These are phyloP conservation scores for Drosophila oshimai DNA, from an alignment of 1,140 invertebrate species.

Conservation along the genomic window DNA sequence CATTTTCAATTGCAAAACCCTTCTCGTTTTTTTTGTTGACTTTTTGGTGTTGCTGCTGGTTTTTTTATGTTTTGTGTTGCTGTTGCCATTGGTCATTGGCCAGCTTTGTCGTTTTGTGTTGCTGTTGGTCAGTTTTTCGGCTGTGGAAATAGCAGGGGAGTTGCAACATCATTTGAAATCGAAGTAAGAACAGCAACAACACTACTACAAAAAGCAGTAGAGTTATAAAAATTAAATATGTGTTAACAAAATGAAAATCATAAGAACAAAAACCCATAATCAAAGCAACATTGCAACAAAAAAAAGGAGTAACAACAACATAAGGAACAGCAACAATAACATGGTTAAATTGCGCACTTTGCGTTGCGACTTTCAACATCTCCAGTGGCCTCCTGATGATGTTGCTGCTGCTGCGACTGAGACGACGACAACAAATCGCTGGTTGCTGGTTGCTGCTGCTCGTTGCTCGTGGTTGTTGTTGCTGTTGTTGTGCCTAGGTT, in stretches of 20 bases:
- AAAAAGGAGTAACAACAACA: background rate
- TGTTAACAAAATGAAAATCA: background rate
- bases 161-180: background rate
- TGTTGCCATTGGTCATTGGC: background rate
- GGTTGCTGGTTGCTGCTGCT: conserved; percentile 57
- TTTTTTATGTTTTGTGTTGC: background rate
- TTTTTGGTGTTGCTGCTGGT: background rate
- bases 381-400: conserved; percentile 39
- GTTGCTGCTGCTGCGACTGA: conserved; percentile 1
- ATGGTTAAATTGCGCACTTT: conserved; percentile 72
- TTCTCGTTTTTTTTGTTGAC: background rate
- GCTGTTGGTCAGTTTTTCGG: conserved; percentile 23
- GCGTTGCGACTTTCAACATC: conserved; percentile 71
- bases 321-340: background rate
- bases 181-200: background rate
- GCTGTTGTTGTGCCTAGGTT: conserved; percentile 56
- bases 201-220: background rate
- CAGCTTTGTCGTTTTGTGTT: conserved; percentile 14
- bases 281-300: background rate
- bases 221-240: background rate
- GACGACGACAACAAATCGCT: conserved; percentile 20
- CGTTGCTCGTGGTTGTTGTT: conserved; percentile 21
- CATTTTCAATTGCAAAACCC: too few species aligned
- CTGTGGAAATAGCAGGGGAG: background rate
- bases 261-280: too few species aligned